These are phyloP conservation scores for Tympanoctomys barrerae DNA, from an alignment of 2,797 vertebrate species.

Conservation along the genomic window DNA sequence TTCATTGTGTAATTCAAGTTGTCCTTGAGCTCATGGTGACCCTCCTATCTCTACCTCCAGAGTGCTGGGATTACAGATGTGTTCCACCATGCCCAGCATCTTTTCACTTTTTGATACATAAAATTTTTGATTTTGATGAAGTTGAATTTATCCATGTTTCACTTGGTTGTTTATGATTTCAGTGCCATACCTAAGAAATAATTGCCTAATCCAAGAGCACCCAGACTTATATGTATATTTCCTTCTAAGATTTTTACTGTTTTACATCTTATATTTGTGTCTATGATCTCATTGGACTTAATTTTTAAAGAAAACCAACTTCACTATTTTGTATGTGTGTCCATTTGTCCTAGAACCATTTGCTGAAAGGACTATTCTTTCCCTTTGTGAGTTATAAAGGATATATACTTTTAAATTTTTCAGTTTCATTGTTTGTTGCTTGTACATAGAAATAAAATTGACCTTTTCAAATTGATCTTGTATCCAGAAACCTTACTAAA, in stretches of 20 bases:
- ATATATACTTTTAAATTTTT: constrained; percentile 42
- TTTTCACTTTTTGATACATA: constrained; percentile 16
- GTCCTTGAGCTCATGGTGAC: neutral
- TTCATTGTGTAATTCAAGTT: neutral
- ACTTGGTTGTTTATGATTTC: constrained; percentile 7
- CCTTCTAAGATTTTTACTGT: constrained; percentile 26
- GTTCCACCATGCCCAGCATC: too few relatives aligned
- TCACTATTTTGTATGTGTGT: constrained; percentile 59
- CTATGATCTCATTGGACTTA: constrained; percentile 44
- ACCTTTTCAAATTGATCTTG: neutral
- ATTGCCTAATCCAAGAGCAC: constrained; percentile 27
- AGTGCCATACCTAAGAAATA: constrained; percentile 43
- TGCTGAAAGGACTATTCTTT: constrained; percentile 34
- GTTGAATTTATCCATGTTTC: constrained; percentile 30
- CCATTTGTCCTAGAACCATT: constrained; percentile 13
- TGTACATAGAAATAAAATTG: constrained; percentile 35
- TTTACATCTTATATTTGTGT: constrained; percentile 20
- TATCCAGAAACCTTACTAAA: constrained; percentile 43
- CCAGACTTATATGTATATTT: neutral
- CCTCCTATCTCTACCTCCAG: neutral
- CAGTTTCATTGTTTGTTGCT: constrained; percentile 47
- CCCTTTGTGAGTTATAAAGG: constrained; percentile 26
- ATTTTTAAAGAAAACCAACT: constrained; percentile 33
- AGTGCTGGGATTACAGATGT: neutral
- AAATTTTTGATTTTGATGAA: constrained; percentile 54